Conservation (phyloP, 2,888 invertebrate genomes). For the Drosophila neutralis region DNA sequence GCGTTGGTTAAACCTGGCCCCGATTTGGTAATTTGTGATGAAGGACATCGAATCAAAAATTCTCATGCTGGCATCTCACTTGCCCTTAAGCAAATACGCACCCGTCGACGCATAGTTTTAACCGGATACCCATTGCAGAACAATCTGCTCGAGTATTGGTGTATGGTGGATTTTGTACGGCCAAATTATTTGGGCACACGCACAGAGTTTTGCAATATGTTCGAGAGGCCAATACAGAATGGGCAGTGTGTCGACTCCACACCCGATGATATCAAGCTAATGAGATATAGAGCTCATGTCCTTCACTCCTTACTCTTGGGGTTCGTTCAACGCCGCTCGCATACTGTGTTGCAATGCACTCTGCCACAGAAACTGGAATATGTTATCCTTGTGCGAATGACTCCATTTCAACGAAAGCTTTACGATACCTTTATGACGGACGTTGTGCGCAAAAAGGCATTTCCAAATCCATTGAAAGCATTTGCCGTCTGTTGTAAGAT, state of each 20-base stretch:
- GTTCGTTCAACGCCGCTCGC: slow-evolving; percentile 98
- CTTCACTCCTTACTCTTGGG: slow-evolving; percentile 96
- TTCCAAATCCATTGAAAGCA: slow-evolving; percentile 98
- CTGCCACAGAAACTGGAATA: slow-evolving; percentile 98
- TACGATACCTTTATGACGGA: slow-evolving; percentile 98
- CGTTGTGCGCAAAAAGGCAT: slow-evolving; percentile 92
- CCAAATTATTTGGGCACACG: slow-evolving; percentile 98
- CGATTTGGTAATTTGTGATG: slow-evolving; percentile 97
- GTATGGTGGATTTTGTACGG: slow-evolving; percentile 99
- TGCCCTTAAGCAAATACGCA: slow-evolving; percentile 96
- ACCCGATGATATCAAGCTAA: slow-evolving; percentile 95
- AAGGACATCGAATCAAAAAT: slow-evolving; percentile 99
- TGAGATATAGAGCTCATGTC: slow-evolving; percentile 98
- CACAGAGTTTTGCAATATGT: slow-evolving; percentile 99
- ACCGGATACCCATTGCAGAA: slow-evolving; percentile 99
- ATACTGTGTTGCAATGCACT: slow-evolving; percentile 95
- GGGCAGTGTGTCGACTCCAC: slow-evolving; percentile 99
- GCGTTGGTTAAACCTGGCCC: slow-evolving; percentile 96
- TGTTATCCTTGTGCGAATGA: slow-evolving; percentile 95
- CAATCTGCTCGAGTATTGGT: slow-evolving; percentile 98
- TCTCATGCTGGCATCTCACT: slow-evolving; percentile 98
- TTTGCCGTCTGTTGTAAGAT: slow-evolving; percentile 99
- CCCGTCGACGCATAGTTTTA: slow-evolving; percentile 96
- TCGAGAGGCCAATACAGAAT: slow-evolving; percentile 98
- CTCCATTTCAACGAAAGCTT: slow-evolving; percentile 93